Conservation (phyloP, 2,888 invertebrate genomes). For the Lycocerus yunnanus region DNA sequence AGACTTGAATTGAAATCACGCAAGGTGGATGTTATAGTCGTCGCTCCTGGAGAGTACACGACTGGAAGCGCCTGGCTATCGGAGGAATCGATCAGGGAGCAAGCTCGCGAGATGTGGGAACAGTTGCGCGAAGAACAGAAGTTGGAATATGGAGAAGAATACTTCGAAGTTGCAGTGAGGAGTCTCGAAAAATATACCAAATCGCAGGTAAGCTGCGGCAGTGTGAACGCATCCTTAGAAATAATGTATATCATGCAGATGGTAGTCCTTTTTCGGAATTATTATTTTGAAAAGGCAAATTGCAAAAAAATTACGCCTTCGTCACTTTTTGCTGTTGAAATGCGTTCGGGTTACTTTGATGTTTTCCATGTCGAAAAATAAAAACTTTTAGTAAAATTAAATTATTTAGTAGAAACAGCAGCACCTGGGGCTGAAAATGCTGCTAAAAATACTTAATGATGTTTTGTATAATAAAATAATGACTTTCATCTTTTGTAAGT, state of each 20-base stretch:
- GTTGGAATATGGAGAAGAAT: slow-evolving; percentile 78
- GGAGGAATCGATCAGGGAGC: slow-evolving; percentile 58
- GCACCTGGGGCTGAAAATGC: neutral
- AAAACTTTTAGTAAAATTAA: neutral
- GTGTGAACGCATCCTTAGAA: neutral
- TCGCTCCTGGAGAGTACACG: slow-evolving; percentile 84
- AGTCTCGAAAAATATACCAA: slow-evolving; percentile 80
- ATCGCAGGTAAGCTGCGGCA: slow-evolving; percentile 59
- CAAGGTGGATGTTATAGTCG: slow-evolving; percentile 81
- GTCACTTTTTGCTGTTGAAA: no score
- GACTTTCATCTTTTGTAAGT: neutral
- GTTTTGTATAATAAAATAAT: neutral
- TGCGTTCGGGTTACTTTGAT: neutral
- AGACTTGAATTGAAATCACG: slow-evolving; percentile 79
- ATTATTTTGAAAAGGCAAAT: no score
- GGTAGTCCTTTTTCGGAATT: no score
- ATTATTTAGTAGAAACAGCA: neutral
- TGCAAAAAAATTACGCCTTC: no score
- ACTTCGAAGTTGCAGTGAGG: slow-evolving; percentile 80
- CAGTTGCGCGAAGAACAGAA: slow-evolving; percentile 77
- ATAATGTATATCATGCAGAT: no score
- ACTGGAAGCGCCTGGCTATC: slow-evolving; percentile 80
- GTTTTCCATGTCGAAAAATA: neutral
- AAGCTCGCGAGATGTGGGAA: slow-evolving; percentile 83
- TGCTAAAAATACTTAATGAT: neutral